phyloP scores from a whole-genome alignment of 2,113 vertebrate species.

The Parotia lawesii region DNA sequence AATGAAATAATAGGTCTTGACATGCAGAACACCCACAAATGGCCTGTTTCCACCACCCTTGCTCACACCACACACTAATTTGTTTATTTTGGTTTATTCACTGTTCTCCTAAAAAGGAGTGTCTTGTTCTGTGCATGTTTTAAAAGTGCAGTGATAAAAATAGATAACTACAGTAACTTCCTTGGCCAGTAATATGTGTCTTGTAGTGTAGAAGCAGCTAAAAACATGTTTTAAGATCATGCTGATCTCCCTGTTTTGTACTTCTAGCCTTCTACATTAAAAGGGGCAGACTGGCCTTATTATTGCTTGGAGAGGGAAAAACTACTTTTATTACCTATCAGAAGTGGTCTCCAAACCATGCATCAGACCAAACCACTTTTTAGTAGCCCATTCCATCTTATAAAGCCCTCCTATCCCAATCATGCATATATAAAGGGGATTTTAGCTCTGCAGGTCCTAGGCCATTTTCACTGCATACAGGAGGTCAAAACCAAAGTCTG shows the following conservation, averaged over 20 bases:
- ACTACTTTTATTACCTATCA: not conserved
- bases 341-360: not conserved
- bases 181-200: not conserved
- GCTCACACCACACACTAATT: not conserved
- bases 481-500: not conserved
- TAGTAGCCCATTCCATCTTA: not conserved
- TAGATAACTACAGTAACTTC: not conserved
- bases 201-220: not conserved
- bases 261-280: not conserved
- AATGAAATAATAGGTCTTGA: not conserved
- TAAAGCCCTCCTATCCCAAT: not conserved
- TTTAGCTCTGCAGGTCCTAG: not conserved
- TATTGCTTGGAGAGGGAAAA: not conserved
- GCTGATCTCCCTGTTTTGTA: not conserved
- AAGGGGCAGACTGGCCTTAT: not conserved
- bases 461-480: not conserved
- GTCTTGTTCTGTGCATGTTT: not conserved
- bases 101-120: conserved; percentile 16
- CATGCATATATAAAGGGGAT: accelerated
- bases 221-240: not conserved
- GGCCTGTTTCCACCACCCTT: not conserved
- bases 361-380: not conserved
- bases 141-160: conserved; percentile 27
- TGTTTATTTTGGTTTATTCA: conserved; percentile 40
- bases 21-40: not conserved